phyloP scores from a whole-genome alignment of 2,113 vertebrate genomes.

The Pluvialis apricaria region DNA sequence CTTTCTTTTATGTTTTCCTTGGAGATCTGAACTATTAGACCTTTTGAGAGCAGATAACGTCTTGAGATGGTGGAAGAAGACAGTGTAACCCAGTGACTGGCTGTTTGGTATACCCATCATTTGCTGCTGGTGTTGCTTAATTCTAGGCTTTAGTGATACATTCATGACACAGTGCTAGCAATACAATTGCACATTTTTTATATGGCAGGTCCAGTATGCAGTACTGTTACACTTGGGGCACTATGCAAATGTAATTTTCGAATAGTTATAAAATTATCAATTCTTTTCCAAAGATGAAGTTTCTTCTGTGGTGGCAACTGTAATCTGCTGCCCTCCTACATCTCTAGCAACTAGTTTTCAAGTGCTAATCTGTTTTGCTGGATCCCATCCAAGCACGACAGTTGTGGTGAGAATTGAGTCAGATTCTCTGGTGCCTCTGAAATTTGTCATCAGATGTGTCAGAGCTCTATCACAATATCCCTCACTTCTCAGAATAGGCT shows the following conservation, averaged over 20 bases:
- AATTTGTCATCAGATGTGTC: conserved; percentile 40
- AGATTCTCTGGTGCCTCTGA: conserved; percentile 16
- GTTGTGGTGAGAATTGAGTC: conserved; percentile 51
- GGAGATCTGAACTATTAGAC: background rate
- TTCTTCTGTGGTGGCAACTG: background rate
- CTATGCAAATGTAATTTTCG: background rate
- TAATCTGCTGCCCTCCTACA: background rate
- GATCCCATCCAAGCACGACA: background rate
- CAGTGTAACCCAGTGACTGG: background rate
- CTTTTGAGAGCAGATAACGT: background rate
- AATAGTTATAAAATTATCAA: background rate
- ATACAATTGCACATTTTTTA: background rate
- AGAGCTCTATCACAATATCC: background rate
- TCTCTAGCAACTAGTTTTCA: background rate
- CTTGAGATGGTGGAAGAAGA: background rate
- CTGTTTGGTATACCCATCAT: background rate
- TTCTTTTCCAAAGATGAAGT: background rate
- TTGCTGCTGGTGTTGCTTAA: background rate
- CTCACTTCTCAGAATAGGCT: background rate
- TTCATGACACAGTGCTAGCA: background rate
- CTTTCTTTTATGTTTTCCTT: background rate
- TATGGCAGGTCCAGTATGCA: fast-evolving
- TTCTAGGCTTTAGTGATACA: background rate
- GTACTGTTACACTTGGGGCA: background rate
- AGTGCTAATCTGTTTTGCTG: conserved; percentile 1